These are phyloP conservation scores for Trissolcus basalis DNA, from an alignment of 1,140 invertebrate genomes.

Conservation along the genomic window DNA sequence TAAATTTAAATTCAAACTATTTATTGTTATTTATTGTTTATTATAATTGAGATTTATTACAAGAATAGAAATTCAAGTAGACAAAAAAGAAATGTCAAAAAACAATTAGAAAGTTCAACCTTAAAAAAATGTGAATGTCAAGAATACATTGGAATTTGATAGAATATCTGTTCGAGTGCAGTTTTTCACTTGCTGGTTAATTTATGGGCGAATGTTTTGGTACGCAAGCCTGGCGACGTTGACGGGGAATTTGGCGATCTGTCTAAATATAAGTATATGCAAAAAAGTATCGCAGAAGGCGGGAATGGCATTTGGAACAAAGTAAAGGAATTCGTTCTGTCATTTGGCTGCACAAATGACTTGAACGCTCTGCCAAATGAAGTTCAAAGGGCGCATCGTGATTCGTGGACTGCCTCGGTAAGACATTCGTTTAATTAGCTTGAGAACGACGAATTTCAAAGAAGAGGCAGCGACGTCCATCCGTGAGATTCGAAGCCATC, in stretches of 20 bases:
- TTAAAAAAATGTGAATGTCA: no score
- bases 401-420: constrained; percentile 61
- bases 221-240: constrained; percentile 7
- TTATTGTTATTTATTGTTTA: no score
- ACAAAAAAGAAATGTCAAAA: no score
- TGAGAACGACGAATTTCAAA: constrained; percentile 58
- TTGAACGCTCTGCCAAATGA: constrained; percentile 60
- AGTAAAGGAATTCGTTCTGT: constrained; percentile 49
- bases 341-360: constrained; percentile 51
- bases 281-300: constrained; percentile 35
- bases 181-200: constrained; percentile 12
- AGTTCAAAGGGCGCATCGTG: constrained; percentile 66
- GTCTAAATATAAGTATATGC: constrained; percentile 52
- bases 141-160: no score
- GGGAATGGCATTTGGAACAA: constrained; percentile 46
- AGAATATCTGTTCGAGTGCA: not conserved
- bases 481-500: constrained; percentile 57
- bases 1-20: no score
- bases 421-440: constrained; percentile 74
- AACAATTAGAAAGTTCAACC: no score
- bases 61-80: no score
- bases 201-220: constrained; percentile 25
- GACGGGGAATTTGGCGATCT: constrained; percentile 19
- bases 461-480: constrained; percentile 54
- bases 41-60: no score